Percentiles rank a stretch among this genome's conserved stretches.
These are phyloP conservation scores for Hypomecis punctinalis DNA, from an alignment of 2,888 invertebrate genomes.

Conservation along the genomic window DNA sequence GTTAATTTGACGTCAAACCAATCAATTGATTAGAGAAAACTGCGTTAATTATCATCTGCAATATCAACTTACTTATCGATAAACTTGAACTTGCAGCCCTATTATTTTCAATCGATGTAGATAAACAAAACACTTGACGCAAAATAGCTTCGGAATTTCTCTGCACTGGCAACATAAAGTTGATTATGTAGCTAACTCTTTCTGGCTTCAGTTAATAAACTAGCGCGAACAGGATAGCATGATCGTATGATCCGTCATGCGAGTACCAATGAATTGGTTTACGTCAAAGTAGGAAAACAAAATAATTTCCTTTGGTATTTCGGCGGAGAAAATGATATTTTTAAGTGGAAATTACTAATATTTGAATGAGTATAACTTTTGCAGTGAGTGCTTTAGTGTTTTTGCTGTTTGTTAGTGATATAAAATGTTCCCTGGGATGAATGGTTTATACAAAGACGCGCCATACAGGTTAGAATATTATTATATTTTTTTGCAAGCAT, in stretches of 20 bases:
- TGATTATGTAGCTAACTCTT: slow-evolving; percentile 49
- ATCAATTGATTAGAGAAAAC: slow-evolving; percentile 14
- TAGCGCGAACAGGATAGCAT: slow-evolving; percentile 54
- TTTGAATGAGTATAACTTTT: slow-evolving; percentile 41
- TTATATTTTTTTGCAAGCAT: slow-evolving; percentile 10
- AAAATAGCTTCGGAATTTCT: slow-evolving; percentile 51
- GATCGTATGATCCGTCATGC: slow-evolving; percentile 79
- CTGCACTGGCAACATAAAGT: slow-evolving; percentile 54
- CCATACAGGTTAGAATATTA: slow-evolving; percentile 75
- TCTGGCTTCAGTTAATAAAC: slow-evolving; percentile 46
- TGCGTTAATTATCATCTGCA: neutral
- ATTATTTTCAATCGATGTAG: slow-evolving; percentile 42
- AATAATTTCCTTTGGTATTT: slow-evolving; percentile 53
- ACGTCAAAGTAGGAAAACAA: slow-evolving; percentile 68
- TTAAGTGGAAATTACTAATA: slow-evolving; percentile 48
- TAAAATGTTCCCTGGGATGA: slow-evolving; percentile 75
- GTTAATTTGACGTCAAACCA: slow-evolving; percentile 1
- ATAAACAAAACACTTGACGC: slow-evolving; percentile 46
- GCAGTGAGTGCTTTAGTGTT: slow-evolving; percentile 52
- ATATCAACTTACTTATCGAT: slow-evolving; percentile 43
- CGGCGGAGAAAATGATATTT: slow-evolving; percentile 59
- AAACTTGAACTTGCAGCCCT: slow-evolving; percentile 52
- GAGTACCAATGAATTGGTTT: slow-evolving; percentile 58
- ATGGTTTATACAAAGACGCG: slow-evolving; percentile 74
- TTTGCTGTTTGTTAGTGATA: slow-evolving; percentile 44